Percentiles rank a stretch among this genome's conserved stretches.
Evolutionary conservation across 2,113 vertebrate genomes (phyloP).

Genomic region (Rhodinocichla rosea): DNA sequence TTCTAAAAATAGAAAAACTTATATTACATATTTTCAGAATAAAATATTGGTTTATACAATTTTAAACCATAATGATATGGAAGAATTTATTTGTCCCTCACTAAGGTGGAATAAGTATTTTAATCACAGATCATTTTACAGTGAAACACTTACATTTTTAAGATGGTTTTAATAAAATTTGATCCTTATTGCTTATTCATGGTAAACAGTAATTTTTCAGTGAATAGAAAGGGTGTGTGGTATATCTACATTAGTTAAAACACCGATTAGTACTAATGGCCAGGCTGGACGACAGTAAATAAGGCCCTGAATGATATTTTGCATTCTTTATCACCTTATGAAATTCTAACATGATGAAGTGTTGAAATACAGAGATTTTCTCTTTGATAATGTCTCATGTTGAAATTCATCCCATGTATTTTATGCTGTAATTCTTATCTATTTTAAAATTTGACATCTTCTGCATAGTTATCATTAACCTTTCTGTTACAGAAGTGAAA

Average conservation of each 20-base stretch:
- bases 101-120: neutral
- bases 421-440: neutral
- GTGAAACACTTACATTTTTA: neutral
- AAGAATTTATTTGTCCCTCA: neutral
- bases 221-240: neutral
- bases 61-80: neutral
- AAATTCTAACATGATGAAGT: neutral
- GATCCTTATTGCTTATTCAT: neutral
- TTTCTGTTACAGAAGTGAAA: neutral
- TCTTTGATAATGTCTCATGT: neutral
- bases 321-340: neutral
- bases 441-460: neutral
- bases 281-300: neutral
- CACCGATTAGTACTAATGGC: neutral
- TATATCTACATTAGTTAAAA: neutral
- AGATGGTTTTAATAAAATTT: neutral
- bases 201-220: neutral
- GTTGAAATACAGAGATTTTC: neutral
- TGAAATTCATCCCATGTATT: neutral
- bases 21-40: neutral
- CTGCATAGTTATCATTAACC: neutral
- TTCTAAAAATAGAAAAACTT: neutral
- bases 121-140: neutral
- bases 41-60: neutral
- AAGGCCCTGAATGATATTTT: neutral